Base-by-base conservation (phyloP, 2,888 invertebrate genomes). In the Andrena bicolor region DNA sequence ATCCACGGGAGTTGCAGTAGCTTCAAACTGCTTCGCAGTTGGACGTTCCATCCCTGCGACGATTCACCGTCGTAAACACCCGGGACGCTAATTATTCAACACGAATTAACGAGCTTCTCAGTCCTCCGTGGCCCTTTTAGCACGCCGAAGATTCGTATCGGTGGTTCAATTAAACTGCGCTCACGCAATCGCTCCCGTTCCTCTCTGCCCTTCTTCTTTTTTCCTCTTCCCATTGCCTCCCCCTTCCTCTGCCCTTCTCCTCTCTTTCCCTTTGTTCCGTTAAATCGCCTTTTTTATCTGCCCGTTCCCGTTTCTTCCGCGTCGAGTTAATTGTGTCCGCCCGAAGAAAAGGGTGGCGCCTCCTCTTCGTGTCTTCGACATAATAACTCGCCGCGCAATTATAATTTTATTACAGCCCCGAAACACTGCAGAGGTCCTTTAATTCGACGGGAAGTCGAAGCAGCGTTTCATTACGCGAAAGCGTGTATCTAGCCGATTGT, bases 71-170 rank as follows among this genome's bases (percentile, higher is more conserved):
- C 51, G 53, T 30, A 48, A 71, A 75, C 49, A 65, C 80, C 60
- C 70, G 32, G 61, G 26, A 35, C 69, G 74, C 65, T 79, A 82
- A 79, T 82, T 74, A 75, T 76, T 82, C 71, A 35, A 60, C 71
- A 71, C 51, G 58, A 66, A 82, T 82, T 79, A 82, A 79, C 75
- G 75, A 71, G 60, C 48, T 68, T 48, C 60, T 28, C 51, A 8
- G 60, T 4, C 28, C 58, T 23, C 28, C 68, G 68, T 72, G 49
- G 69, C 63, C 60, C 71, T 63, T 75, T 82, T 49, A 8, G 32
- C 63, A 10, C 49, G 56, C 61, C 51, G 58, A 75, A 68, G 75
- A 80, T 80, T 66, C 53, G 26, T 68, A 80, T 80, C 80, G 75
- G 58, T 5, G 66, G 48, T 71, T 76, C 80, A 70, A 80, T 80